Evolutionary conservation across 2,888 invertebrate genomes (phyloP), one percentile per base, ranked within the genome.

Genomic region (Augochlorella aurata): DNA sequence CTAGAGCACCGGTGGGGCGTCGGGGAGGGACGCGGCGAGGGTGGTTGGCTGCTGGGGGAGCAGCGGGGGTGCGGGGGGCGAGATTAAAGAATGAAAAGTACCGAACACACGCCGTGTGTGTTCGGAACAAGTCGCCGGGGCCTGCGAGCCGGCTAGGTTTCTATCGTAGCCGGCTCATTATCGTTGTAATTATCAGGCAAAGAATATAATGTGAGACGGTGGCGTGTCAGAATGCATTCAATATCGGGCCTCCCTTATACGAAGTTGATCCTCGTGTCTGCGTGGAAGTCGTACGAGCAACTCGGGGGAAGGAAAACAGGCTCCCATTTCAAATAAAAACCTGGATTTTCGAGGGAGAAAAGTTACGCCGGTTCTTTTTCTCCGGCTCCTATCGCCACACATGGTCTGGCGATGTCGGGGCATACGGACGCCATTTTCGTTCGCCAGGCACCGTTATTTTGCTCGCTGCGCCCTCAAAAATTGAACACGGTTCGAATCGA

Each of bases 111-210:
- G 16, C 29, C 81, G 81, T 77, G 83, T 81, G 83, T 79, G 87
- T 73, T 77, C 80, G 75, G 80, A 82, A 79, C 78, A 81, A 75
- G 76, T 77, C 79, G 68, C 82, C 58, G 24, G 21, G 21, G 58
- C 21, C 38, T 38, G 38, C 24, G 58, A 21, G 58, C 24, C 74
- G 77, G 86, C 80, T 76, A 79, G 74, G 85, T 89, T 91, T 91
- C 90, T 89, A 91, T 91, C 92, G 88, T 90, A 91, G 90, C 91
- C 58, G 88, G 89, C 91, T 92, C 91, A 92, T 92, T 92, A 92
- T 92, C 92, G 90, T 89, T 91, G 91, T 91, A 93, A 93, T 93
- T 93, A 92, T 93, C 92, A 92, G 90, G 93, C 92, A 91, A 92
- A 91, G 90, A 90, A 89, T 90, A 91, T 90, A 91, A 91, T 90